A percentile compares a stretch with the other conserved stretches of the same genome.
Evolutionary conservation across 64 coral and sea anemone genomes (phyloP).

Genomic region (Orbicella faveolata): DNA sequence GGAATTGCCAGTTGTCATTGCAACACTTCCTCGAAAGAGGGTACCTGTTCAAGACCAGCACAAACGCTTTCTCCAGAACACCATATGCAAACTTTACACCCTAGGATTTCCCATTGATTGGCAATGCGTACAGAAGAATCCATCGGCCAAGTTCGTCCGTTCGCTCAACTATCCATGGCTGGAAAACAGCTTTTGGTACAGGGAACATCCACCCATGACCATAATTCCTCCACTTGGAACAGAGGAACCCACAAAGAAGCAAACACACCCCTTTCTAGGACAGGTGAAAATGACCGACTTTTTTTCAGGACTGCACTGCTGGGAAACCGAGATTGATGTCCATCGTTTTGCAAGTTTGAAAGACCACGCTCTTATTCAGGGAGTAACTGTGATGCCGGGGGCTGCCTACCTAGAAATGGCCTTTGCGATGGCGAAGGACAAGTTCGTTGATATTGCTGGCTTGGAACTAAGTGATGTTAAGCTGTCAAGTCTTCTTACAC

Average conservation of each 20-base stretch:
- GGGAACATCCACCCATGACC: background rate
- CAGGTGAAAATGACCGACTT: constrained; percentile 13
- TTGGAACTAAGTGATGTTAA: constrained; percentile 55
- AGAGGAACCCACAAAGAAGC: background rate
- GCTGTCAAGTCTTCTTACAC: constrained; percentile 50
- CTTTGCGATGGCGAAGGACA: constrained; percentile 63
- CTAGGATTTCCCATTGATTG: constrained; percentile 56
- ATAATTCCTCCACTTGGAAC: background rate
- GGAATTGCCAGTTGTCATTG: constrained; percentile 29
- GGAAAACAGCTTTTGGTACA: constrained; percentile 66
- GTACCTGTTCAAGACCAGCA: constrained; percentile 52
- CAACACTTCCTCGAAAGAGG: constrained; percentile 55
- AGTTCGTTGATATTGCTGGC: constrained; percentile 27
- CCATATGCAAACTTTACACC: constrained; percentile 36
- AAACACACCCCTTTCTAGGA: constrained; percentile 50
- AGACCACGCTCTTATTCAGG: constrained; percentile 57
- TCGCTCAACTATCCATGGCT: constrained; percentile 63
- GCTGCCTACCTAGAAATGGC: constrained; percentile 73
- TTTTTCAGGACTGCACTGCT: constrained; percentile 45
- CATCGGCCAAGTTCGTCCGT: constrained; percentile 48
- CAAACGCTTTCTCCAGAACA: constrained; percentile 54
- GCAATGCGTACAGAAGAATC: constrained; percentile 39
- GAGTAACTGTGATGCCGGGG: constrained; percentile 61
- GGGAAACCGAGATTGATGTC: constrained; percentile 67
- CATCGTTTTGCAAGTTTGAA: constrained; percentile 51